Evolutionary conservation across 1,140 invertebrate genomes (phyloP), one percentile per base, ranked within the genome.

Genomic region (Aphelenchoides besseyi): DNA sequence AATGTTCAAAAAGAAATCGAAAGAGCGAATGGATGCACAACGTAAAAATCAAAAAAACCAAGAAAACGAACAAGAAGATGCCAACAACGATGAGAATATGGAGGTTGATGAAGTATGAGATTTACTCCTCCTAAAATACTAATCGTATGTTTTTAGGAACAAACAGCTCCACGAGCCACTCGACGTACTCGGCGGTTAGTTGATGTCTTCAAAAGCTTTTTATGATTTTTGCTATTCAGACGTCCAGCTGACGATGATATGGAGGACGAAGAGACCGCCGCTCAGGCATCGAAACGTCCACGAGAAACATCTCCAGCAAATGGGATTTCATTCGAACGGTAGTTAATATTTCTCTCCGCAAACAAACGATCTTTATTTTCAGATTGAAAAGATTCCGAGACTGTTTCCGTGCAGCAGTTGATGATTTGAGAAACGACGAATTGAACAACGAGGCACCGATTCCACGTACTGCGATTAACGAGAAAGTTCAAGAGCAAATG

Each of bases 1-100:
- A 0, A 95, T 93, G 85, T 99, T 98, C 86, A 98, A 98, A 75
- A 74, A 79, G 32, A 79, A 79, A 36, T 75, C 76, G 23, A 78
- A 81, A 53, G 78, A 80, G 36, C 57, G 78, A 26, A 26, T 77
- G 23, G 69, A 78, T 48, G 18, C 9, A 18, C 72, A 79, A 5
- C 5, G 48, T 18, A 37, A 36, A 5, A 72, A 63, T 12, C 53
- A 76, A 30, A 36, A 77, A 9, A 33, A 29, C 5, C n/a, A 26
- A 26, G 12, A 67, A 35, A 5, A 33, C 62, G 66, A 23, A 36
- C 9, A 16, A 71, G 16, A 68, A 59, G 79, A 67, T 5, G 64
- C 30, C 2, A 76, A 77, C 8, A 74, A 68, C 0, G 78, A 79
- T 2, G 71, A 73, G 53, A 72, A 79, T 16, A 73, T 80, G 68